These are phyloP conservation scores for Fragariocoptes setiger DNA, from an alignment of 1,140 invertebrate genomes.

Conservation along the genomic window DNA sequence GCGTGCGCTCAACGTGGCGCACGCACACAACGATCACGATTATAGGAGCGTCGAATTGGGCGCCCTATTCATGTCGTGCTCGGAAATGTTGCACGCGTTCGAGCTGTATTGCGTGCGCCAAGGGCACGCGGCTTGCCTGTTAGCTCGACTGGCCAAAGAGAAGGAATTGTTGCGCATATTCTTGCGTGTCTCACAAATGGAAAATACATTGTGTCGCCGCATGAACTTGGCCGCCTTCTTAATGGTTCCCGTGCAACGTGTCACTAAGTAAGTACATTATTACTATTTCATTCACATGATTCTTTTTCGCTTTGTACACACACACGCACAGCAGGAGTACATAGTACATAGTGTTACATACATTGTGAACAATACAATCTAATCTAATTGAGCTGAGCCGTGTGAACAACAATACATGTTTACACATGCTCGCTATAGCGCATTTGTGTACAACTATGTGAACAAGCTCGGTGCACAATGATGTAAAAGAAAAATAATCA, in stretches of 20 bases:
- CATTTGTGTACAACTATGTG: too few relatives aligned
- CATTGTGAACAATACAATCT: too few relatives aligned
- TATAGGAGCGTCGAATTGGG: slow-evolving; percentile 60
- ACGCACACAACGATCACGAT: slow-evolving; percentile 37
- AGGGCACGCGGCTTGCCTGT: slow-evolving; percentile 48
- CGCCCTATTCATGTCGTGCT: slow-evolving; percentile 56
- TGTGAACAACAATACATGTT: too few relatives aligned
- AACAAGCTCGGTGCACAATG: too few relatives aligned
- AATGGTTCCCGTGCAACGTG: slow-evolving; percentile 31
- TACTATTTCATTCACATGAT: background rate
- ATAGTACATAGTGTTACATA: too few relatives aligned
- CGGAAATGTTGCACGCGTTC: slow-evolving; percentile 66
- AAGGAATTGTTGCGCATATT: slow-evolving; percentile 78
- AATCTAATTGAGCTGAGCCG: too few relatives aligned
- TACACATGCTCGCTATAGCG: too few relatives aligned
- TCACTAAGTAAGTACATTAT: slow-evolving; percentile 21
- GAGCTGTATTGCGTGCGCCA: slow-evolving; percentile 58
- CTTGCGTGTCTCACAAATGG: slow-evolving; percentile 75
- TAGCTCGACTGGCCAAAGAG: slow-evolving; percentile 72
- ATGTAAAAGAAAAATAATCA: too few relatives aligned
- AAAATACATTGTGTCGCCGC: slow-evolving; percentile 56
- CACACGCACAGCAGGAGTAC: too few relatives aligned
- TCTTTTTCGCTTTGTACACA: too few relatives aligned
- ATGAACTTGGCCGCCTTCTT: slow-evolving; percentile 91
- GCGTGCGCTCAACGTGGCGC: slow-evolving; percentile 49